Conservation (phyloP, 2,113 vertebrate genomes). For the Tor tambroides region DNA sequence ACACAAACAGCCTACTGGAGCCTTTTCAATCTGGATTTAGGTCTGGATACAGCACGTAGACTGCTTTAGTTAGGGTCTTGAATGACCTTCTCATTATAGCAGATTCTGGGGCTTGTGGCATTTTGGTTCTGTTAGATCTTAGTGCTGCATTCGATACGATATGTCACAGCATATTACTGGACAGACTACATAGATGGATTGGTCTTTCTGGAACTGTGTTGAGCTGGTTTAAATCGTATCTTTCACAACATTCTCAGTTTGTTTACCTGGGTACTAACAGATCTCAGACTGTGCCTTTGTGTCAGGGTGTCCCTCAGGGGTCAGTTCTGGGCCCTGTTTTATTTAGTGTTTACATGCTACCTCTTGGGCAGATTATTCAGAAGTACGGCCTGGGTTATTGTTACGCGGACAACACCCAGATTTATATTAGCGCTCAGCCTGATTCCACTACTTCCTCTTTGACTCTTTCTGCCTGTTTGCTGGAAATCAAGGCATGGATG, state of each 20-base stretch:
- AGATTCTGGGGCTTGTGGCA: background rate
- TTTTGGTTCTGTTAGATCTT: too few species aligned
- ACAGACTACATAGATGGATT: background rate
- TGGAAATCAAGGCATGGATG: background rate
- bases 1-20: background rate
- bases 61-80: too few species aligned
- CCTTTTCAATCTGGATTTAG: background rate
- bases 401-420: background rate
- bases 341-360: background rate
- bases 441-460: background rate
- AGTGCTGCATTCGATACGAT: background rate
- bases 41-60: background rate
- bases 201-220: background rate
- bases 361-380: background rate
- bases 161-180: too few species aligned
- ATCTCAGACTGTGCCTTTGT: background rate
- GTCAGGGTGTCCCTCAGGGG: background rate
- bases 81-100: too few species aligned
- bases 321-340: background rate
- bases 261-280: background rate
- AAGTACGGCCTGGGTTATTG: background rate
- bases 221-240: background rate
- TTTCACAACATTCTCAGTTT: background rate
- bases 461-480: background rate
- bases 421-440: background rate